Evolutionary conservation across 2,797 vertebrate species (phyloP), one percentile per base, ranked within the genome.

Genomic region (Halcyon smyrnensis): DNA sequence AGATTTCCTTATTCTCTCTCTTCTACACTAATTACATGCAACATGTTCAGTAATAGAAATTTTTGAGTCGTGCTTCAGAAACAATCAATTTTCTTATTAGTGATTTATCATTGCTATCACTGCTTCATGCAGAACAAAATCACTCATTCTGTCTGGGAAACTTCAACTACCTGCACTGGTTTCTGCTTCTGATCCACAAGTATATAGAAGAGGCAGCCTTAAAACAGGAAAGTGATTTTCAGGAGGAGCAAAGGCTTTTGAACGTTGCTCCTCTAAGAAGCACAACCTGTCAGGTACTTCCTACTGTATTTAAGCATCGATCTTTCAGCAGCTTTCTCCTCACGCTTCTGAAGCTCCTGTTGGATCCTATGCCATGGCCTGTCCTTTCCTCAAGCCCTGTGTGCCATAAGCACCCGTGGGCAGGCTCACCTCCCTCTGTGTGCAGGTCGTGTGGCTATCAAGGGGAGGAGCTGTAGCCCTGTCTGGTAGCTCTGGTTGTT

Each of bases 361-460:
- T 71, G 1, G 5, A 3, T 60, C 12, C 48, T 37, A 3, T 46
- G 48, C 36, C 45, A 12, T 50, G 50, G 8, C 20, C n/a, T 18
- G 4, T 19, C 41, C 32, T 62, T 70, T 50, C 53, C 32, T 12
- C 36, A 45, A 28, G 67, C 50, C 36, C 16, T 19, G 16, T 30
- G 67, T 62, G 32, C 60, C 36, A 0, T 8, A 12, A 36, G 48
- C 25, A 30, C 13, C 39, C 6, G 6, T 32, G 19, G 6, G 11
- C 75, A 68, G 90, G 25, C 20, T 67, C 46, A 25, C 17, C 23
- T 81, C 6, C n/a, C 48, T 23, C 19, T 56, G 56, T 9, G 20
- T 24, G n/a, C 12, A 18, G 50, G 36, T 46, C 57, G 5, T 0
- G 0, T 12, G 46, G 46, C 51, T 78, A 34, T 1, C 9, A 51